Evolutionary conservation across 2,888 invertebrate genomes (phyloP).

Genomic region (Brenthis daphne): DNA sequence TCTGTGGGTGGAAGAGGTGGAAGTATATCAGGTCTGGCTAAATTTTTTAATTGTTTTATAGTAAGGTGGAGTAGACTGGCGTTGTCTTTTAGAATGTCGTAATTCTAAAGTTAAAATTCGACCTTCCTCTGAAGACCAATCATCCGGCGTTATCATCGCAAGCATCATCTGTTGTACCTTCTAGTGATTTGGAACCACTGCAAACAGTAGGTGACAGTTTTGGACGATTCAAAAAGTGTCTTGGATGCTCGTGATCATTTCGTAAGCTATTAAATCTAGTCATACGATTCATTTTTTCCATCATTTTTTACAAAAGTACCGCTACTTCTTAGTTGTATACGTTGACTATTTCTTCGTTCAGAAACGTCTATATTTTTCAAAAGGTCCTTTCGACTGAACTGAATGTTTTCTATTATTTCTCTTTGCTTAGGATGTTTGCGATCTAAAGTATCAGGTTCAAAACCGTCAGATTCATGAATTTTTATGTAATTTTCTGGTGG

Average conservation of each 20-base stretch:
- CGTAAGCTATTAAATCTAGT: constrained; percentile 85
- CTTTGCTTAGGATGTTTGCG: constrained; percentile 85
- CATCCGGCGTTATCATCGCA: constrained; percentile 60
- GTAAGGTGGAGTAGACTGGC: constrained; percentile 82
- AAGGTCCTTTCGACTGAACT: constrained; percentile 65
- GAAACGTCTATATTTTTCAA: constrained; percentile 57
- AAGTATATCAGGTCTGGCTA: constrained; percentile 86
- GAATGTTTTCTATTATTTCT: constrained; percentile 53
- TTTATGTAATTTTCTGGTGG: constrained; percentile 89
- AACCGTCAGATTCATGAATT: constrained; percentile 90
- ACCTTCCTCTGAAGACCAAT: constrained; percentile 81
- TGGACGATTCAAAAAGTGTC: constrained; percentile 70
- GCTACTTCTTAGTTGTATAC: constrained; percentile 85
- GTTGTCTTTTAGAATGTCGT: constrained; percentile 88
- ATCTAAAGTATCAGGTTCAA: constrained; percentile 93
- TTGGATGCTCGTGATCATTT: constrained; percentile 87
- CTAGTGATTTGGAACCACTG: constrained; percentile 58
- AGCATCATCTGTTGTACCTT: constrained; percentile 55
- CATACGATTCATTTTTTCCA: constrained; percentile 58
- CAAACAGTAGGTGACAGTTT: constrained; percentile 59
- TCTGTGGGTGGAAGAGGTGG: constrained; percentile 84
- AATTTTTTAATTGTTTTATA: constrained; percentile 69
- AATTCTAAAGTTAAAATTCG: constrained; percentile 87
- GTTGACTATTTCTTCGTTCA: constrained; percentile 57
- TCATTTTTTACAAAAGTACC: constrained; percentile 86